Base-by-base conservation (phyloP, 2,797 vertebrate species). In the Xerus rutilus region DNA sequence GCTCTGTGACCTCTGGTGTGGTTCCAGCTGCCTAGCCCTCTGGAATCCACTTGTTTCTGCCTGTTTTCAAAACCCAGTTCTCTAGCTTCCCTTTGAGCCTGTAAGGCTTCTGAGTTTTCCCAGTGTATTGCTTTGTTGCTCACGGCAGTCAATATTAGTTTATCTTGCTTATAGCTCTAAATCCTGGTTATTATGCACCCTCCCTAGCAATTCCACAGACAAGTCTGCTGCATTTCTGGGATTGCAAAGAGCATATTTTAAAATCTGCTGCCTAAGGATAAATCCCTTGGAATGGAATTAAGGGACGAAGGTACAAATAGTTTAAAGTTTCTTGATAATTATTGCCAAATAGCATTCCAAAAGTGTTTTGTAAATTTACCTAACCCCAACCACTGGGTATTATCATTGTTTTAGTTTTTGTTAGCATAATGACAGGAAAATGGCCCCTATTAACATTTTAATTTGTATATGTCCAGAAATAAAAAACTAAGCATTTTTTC, bases 271-370 rank as follows among this genome's bases (percentile, higher is more conserved):
- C 57, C 79, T 94, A 82, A 93, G 93, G 72, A 89, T 76, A 94
- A 97, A 97, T 89, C 73, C 52, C 57, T 92, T 95, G 86, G 96
- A 83, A 91, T 85, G 89, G 64, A 96, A 97, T 94, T 95, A 94
- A 96, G 89, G 97, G 86, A 86, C 91, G 96, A 97, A 97, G 83
- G 72, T 96, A 97, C 89, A 96, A 92, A 93, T 72, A 93, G 81
- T 94, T 97, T 95, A 74, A 96, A 94, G 65, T 93, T 96, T 93
- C 91, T 97, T 95, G 95, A 95, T 95, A 95, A 96, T 96, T 81
- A 96, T 94, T 96, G 91, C 83, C 86, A 96, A 96, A 91, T 77
- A 95, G 14, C 7, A 1, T 89, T 92, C 88, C 62, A 69, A 90
- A 95, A 95, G 45, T 83, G 35, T 59, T 93, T 67, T 91, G 64